Evolutionary conservation across 2,113 vertebrate species (phyloP), one percentile per base, ranked within the genome.

Genomic region (Caloenas nicobarica): DNA sequence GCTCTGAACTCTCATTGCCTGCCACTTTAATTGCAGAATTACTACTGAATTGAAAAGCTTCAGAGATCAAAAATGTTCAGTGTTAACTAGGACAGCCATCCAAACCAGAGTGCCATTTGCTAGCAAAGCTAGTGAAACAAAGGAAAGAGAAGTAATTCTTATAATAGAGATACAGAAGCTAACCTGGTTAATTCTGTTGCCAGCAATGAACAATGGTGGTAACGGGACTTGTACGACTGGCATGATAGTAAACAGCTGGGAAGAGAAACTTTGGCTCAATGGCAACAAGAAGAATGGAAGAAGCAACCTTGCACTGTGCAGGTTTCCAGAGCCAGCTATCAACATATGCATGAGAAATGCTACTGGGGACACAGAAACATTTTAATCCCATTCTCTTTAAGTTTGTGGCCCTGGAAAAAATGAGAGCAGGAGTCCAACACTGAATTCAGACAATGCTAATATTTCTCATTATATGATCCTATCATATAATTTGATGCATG

Each of bases 1-100:
- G 76, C 70, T 91, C 79, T 89, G 80, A 96, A 97, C 85, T 89
- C 89, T 91, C 81, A 82, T 21, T 81, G 89, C 77, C 65, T 95
- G 81, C 82, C 65, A 82, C 84, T 95, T 89, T 57, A 85, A 73
- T 58, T 72, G 73, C 81, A 95, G 58, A 88, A 66, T 54, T 74
- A 40, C 42, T 22, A 24, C 10, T 16, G 65, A 86, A 84, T 6
- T 69, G 40, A 94, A 91, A 86, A 51, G 44, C 46, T 86, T 86
- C n/a, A 77, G 38, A 71, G 23, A 84, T 69, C 71, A 84, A 48
- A 86, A 91, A 48, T 38, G 16, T 28, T 79, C 26, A n/a, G 16
- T 46, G 54, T 94, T 68, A 68, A 46, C 48, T 76, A 73, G 19
- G 61, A 69, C n/a, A 85, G 16, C 29, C 78, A 62, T 74, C 40